These are phyloP conservation scores for Helicoverpa armigera DNA, from an alignment of 1,140 invertebrate species.

Conservation along the genomic window DNA sequence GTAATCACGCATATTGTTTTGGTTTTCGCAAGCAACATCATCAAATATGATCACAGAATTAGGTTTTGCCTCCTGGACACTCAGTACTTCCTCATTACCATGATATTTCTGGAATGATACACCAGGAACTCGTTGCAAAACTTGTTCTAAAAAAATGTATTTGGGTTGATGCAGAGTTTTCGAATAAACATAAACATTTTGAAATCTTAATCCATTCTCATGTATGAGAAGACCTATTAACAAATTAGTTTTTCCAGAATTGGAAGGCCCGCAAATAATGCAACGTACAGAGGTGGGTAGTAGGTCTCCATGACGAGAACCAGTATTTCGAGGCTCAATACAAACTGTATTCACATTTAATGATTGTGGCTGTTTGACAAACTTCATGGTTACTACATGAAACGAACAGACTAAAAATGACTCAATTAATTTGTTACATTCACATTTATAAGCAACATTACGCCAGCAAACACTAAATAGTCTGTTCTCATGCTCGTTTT, in stretches of 20 bases:
- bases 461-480: too few species aligned
- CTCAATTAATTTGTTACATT: neutral
- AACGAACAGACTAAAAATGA: neutral
- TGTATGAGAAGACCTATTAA: neutral
- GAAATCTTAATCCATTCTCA: slow-evolving; percentile 6
- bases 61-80: too few species aligned
- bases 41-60: too few species aligned
- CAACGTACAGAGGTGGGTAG: neutral
- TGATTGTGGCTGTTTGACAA: neutral
- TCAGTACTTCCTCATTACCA: too few species aligned
- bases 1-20: too few species aligned
- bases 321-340: neutral
- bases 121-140: slow-evolving; percentile 18
- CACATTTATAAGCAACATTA: neutral
- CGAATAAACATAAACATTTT: too few species aligned
- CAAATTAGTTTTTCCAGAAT: slow-evolving; percentile 5
- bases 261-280: slow-evolving; percentile 3
- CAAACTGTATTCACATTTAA: neutral
- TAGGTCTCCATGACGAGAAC: neutral
- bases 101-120: neutral
- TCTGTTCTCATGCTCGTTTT: too few species aligned
- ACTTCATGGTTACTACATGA: neutral
- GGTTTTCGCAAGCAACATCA: too few species aligned
- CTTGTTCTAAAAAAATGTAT: slow-evolving; percentile 36
- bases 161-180: neutral